Evolutionary conservation across 2,888 invertebrate species (phyloP).

Genomic region (Caenorhabditis plicata): DNA sequence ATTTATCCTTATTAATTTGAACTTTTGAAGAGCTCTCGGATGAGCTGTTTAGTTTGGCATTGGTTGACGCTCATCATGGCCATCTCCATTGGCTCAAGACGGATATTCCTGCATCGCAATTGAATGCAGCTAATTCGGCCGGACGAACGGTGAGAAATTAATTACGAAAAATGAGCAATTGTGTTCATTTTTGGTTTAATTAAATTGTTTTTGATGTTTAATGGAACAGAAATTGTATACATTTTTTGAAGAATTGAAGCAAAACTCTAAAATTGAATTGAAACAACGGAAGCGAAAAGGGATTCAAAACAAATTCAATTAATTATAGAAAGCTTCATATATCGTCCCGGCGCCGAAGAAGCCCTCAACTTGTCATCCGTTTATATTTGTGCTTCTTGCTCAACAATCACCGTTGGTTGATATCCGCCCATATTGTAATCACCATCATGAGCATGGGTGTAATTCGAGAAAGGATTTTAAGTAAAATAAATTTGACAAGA

Average conservation of each 20-base stretch:
- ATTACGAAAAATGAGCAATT: background rate
- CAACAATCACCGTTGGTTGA: slow-evolving; percentile 18
- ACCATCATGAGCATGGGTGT: too few species aligned
- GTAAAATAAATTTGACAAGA: slow-evolving; percentile 3
- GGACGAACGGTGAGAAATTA: slow-evolving; percentile 39
- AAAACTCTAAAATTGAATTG: background rate
- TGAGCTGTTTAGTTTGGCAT: slow-evolving; percentile 52
- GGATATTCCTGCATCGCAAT: slow-evolving; percentile 50
- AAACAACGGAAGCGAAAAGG: background rate
- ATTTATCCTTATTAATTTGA: background rate
- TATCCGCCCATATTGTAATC: slow-evolving; percentile 18
- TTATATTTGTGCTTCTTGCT: slow-evolving; percentile 30
- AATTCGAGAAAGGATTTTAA: slow-evolving; percentile 31
- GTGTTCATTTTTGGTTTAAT: background rate
- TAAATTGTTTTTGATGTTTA: too few species aligned
- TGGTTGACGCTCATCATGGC: slow-evolving; percentile 52
- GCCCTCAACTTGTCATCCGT: slow-evolving; percentile 35
- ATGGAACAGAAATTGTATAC: background rate
- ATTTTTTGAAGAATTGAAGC: background rate
- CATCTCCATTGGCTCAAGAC: slow-evolving; percentile 57
- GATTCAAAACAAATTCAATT: background rate
- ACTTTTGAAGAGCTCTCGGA: slow-evolving; percentile 49
- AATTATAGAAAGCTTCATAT: slow-evolving; percentile 39
- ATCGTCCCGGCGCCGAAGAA: slow-evolving; percentile 28
- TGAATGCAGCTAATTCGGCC: slow-evolving; percentile 43